phyloP scores from a whole-genome alignment of 2,113 vertebrate species.

The Typhlomys cinereus region DNA sequence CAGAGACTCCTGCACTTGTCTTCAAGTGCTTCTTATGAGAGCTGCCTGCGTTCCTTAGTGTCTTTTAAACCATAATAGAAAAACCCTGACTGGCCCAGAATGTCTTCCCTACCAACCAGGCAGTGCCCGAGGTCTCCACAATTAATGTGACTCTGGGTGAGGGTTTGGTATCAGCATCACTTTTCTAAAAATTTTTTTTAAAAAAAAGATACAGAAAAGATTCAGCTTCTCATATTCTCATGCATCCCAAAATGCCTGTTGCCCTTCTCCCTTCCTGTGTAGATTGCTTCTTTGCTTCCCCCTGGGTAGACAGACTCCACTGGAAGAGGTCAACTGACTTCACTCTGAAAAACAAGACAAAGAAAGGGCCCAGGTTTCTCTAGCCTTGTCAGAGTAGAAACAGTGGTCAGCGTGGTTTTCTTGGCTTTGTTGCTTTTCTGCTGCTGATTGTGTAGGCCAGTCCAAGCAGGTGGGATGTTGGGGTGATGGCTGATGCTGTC shows the following conservation, averaged over 20 bases:
- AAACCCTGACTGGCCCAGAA: not conserved
- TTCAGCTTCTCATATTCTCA: not conserved
- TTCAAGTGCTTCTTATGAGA: not conserved
- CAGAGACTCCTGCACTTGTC: not conserved
- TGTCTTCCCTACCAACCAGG: not conserved
- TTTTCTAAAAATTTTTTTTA: not conserved
- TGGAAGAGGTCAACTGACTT: not conserved
- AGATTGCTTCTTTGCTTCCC: not conserved
- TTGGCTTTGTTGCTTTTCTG: not conserved
- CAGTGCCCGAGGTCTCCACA: not conserved
- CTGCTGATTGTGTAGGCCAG: not conserved
- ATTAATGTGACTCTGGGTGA: not conserved
- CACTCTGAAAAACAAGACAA: not conserved
- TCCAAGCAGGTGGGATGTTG: not conserved
- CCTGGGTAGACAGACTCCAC: not conserved
- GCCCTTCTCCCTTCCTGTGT: not conserved
- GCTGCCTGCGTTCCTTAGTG: not conserved
- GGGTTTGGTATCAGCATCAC: not conserved
- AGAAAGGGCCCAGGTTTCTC: not conserved
- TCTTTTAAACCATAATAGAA: not conserved
- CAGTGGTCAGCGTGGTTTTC: accelerated
- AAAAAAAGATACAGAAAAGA: not conserved
- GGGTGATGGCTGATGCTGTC: not conserved
- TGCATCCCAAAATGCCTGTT: not conserved
- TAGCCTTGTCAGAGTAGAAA: not conserved